A percentile compares a stretch with the other conserved stretches of the same genome.
phyloP scores from a whole-genome alignment of 2,797 vertebrate species.

The Coreius guichenoti region DNA sequence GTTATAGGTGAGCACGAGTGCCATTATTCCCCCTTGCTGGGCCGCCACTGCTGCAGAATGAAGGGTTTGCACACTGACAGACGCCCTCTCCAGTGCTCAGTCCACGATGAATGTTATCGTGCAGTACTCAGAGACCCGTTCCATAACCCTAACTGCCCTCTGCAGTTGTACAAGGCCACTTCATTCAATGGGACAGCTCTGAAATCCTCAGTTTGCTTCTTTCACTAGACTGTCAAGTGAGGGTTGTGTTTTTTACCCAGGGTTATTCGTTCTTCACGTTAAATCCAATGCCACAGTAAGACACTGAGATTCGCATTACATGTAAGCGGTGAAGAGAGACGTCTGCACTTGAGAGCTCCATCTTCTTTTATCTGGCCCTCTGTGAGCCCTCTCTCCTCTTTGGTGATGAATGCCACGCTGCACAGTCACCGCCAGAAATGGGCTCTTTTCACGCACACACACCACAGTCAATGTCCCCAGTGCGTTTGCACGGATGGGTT shows the following conservation, averaged over 20 bases:
- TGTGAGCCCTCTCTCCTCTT: slow-evolving; percentile 3
- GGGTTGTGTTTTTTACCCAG: background rate
- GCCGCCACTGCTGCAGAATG: slow-evolving; percentile 26
- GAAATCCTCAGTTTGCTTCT: background rate
- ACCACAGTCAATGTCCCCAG: slow-evolving; percentile 3
- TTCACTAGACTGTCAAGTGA: background rate
- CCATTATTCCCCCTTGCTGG: slow-evolving; percentile 26
- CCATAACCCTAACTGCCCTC: background rate
- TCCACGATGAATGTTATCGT: slow-evolving; percentile 37
- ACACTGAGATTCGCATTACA: slow-evolving; percentile 3
- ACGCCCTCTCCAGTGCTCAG: slow-evolving; percentile 29
- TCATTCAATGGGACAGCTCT: background rate
- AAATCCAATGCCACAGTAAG: background rate
- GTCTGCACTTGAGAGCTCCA: slow-evolving; percentile 6
- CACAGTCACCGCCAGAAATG: slow-evolving; percentile 31
- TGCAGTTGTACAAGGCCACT: background rate
- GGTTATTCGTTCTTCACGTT: background rate
- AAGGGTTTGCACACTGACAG: slow-evolving; percentile 41
- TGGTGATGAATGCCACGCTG: slow-evolving; percentile 40
- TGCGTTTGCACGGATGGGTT: slow-evolving; percentile 11
- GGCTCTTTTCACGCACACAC: slow-evolving; percentile 27
- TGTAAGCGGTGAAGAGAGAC: slow-evolving; percentile 20
- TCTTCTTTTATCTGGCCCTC: slow-evolving; percentile 43
- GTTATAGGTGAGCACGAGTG: slow-evolving; percentile 31
- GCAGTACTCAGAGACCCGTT: slow-evolving; percentile 18